These are phyloP conservation scores for Abramis brama DNA, from an alignment of 2,113 vertebrate genomes.

Conservation along the genomic window DNA sequence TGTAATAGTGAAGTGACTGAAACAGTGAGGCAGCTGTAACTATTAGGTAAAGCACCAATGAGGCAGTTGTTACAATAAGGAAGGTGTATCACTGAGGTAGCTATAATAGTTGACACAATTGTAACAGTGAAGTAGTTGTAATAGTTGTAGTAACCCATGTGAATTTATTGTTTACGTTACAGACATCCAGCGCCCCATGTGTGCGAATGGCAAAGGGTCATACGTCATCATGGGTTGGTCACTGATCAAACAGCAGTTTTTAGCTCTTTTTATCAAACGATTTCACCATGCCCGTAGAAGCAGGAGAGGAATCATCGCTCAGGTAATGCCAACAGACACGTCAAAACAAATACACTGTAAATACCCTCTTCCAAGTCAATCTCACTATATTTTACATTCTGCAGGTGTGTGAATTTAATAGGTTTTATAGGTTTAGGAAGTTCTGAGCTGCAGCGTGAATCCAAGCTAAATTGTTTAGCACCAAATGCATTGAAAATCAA, in stretches of 20 bases:
- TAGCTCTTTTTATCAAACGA: conserved; percentile 93
- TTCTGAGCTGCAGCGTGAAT: background rate
- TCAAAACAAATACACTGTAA: background rate
- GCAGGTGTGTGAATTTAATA: background rate
- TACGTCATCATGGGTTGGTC: conserved; percentile 85
- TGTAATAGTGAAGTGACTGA: background rate
- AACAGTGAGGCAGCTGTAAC: background rate
- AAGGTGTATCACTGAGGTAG: background rate
- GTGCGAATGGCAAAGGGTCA: conserved; percentile 87
- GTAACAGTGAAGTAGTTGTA: background rate
- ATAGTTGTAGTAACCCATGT: background rate
- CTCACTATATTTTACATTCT: background rate
- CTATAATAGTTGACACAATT: background rate
- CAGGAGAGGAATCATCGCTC: conserved; percentile 94
- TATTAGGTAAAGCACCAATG: background rate
- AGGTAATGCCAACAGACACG: conserved; percentile 80
- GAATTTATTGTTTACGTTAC: conserved; percentile 45
- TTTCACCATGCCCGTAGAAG: conserved; percentile 92
- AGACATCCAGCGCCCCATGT: conserved; percentile 82
- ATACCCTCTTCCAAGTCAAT: background rate
- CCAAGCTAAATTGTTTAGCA: background rate
- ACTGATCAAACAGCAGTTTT: conserved; percentile 91
- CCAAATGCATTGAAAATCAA: background rate
- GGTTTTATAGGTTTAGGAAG: background rate
- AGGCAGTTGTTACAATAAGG: background rate